These are phyloP conservation scores for Bujurquina vittata DNA, from an alignment of 2,113 vertebrate genomes.

Conservation along the genomic window DNA sequence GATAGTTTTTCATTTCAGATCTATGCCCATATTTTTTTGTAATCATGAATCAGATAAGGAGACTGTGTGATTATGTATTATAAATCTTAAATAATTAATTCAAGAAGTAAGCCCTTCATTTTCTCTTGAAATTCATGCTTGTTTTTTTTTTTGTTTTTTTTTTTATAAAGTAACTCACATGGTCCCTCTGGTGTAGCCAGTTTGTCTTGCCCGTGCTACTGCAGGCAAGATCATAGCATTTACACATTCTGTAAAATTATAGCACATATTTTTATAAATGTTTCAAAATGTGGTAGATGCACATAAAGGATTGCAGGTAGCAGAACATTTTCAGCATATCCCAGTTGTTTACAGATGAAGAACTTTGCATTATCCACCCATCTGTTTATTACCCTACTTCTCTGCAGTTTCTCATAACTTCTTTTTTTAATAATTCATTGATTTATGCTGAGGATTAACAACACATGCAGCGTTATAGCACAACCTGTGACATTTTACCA, in stretches of 20 bases:
- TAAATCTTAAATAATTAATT: not conserved
- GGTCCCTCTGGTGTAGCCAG: not conserved
- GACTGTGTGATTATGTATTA: not conserved
- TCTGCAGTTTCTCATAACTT: not conserved
- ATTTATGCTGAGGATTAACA: not conserved
- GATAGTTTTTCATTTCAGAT: not conserved
- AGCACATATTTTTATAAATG: not conserved
- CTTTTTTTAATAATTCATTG: constrained; percentile 1
- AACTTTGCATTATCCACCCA: not conserved
- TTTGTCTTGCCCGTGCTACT: not conserved
- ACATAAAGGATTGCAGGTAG: not conserved
- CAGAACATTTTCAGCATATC: not conserved
- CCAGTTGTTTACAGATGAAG: not conserved
- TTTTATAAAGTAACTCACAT: not conserved
- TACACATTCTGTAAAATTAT: not conserved
- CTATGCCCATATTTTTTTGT: not conserved
- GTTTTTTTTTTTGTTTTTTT: not conserved
- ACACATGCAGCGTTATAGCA: not conserved
- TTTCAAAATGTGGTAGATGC: not conserved
- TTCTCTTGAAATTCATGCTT: not conserved
- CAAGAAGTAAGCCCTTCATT: not conserved
- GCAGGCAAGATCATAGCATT: not conserved
- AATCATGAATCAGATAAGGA: not conserved
- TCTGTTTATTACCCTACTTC: not conserved
- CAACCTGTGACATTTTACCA: constrained; percentile 5